Conservation (phyloP, 2,888 invertebrate genomes). For the Pseudolycoriella hygida region DNA sequence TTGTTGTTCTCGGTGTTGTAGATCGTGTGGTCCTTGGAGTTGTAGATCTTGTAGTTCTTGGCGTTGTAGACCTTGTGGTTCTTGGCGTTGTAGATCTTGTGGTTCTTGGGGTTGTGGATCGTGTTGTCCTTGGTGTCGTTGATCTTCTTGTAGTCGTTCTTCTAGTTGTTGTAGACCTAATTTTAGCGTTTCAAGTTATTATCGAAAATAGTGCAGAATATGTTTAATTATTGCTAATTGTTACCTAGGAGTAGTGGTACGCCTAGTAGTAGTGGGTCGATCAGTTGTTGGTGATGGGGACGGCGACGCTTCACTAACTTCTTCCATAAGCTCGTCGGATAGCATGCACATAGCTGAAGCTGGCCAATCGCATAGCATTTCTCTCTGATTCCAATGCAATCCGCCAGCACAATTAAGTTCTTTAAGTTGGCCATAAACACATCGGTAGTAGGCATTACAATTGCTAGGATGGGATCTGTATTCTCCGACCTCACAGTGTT, state of each 20-base stretch:
- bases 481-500: constrained; percentile 29
- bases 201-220: constrained; percentile 13
- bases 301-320: constrained; percentile 14
- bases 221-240: constrained; percentile 9
- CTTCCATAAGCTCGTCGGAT: constrained; percentile 10
- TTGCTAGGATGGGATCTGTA: constrained; percentile 43
- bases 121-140: constrained; percentile 15
- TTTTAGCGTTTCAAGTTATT: no score
- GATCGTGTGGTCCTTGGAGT: constrained; percentile 13
- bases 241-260: constrained; percentile 2
- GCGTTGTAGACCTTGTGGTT: constrained; percentile 15
- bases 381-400: constrained; percentile 55
- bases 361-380: constrained; percentile 67
- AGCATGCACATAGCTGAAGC: constrained; percentile 45
- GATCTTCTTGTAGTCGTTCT: constrained; percentile 12
- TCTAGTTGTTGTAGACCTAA: constrained; percentile 9
- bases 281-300: constrained; percentile 21
- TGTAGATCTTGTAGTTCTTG: constrained; percentile 15
- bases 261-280: constrained; percentile 17
- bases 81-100: constrained; percentile 15
- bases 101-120: constrained; percentile 15
- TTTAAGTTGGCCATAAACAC: constrained; percentile 50
- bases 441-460: constrained; percentile 61
- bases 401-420: constrained; percentile 64
- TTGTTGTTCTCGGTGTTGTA: constrained; percentile 14